Evolutionary conservation across 2,797 vertebrate genomes (phyloP), one percentile per base, ranked within the genome.

Genomic region (Lithobates pipiens): DNA sequence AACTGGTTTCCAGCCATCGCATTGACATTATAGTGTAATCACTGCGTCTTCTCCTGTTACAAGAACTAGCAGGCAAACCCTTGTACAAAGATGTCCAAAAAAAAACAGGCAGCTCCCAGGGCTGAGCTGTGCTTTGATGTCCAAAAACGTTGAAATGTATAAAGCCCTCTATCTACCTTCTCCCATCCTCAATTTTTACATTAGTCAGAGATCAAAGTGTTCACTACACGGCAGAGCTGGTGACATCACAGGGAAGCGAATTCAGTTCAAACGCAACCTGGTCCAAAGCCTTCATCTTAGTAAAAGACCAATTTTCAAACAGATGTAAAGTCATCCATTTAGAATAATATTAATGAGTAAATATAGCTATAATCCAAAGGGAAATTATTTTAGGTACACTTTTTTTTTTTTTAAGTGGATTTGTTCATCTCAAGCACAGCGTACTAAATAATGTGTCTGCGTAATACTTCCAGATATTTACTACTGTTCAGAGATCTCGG

Each of bases 171-270:
- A 57, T 70, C 78, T 80, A 71, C 68, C 68, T 71, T 67, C 11
- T 71, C 67, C 44, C 11, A 15, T 54, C 10, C 78, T 54, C 68
- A 54, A 39, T 57, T 71, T 54, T 80, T 46, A 71, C 69, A 71
- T 71, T 71, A 71, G 32, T 71, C 69, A 54, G 21, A 80, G 78
- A 80, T 80, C 78, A 80, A 80, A 80, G 78, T 50, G 29, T 80
- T 11, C n/a, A 15, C 63, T 15, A 46, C 25, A 18, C 23, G 11
- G 25, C 21, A 54, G 5, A 27, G 13, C 27, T 21, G 27, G 15
- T 54, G 68, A 70, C 78, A n/a, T 80, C 78, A 71, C 7, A 63
- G 1, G 27, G 27, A 15, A 27, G 10, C 23, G 44, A 80, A 18
- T 42, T 15, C 23, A n/a, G 63, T 32, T 79, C 77, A 68, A 79